Evolutionary conservation across 2,797 vertebrate species (phyloP), one percentile per base, ranked within the genome.

Genomic region (Sternotherus odoratus): DNA sequence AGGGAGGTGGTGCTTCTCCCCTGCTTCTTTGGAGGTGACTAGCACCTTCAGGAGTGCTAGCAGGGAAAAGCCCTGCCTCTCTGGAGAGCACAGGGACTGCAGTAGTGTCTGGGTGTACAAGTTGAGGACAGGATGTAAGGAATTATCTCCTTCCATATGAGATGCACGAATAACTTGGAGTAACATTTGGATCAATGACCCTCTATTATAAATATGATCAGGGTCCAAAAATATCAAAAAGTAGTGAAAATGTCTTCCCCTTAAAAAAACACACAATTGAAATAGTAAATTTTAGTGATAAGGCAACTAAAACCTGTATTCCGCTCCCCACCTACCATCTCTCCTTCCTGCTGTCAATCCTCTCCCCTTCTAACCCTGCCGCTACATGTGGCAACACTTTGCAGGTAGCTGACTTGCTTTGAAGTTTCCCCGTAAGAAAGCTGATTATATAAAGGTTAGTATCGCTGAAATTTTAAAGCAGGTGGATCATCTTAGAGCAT

Each of bases 391-490:
- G 78, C 75, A 78, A 28, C 77, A 48, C 92, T 95, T 93, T 90
- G 63, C 94, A 94, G 92, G 93, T 95, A 89, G 53, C 36, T 94
- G 0, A 0, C 36, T 92, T 94, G 87, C 96, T 97, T 97, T 96
- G 96, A 97, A 96, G 95, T 94, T 94, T 93, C 69, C 53, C 7
- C 33, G 19, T 84, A 48, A 81, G 84, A 96, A 97, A 95, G 95
- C 95, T 95, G 96, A 96, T 97, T 96, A 97, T 91, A 94, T 48
- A 95, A 95, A 91, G 3, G 12, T 94, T 93, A 87, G 53, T 94
- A 72, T 95, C 91, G 86, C 89, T 95, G 93, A 51, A 57, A 50
- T 83, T 96, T 94, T 95, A 95, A 93, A 96, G 91, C 39, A 89
- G 53, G 53, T 90, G 93, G 89, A 92, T 96, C 82, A 94, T 91